These are phyloP conservation scores for Drosophila nigrodunni DNA, from an alignment of 1,140 invertebrate species.

Conservation along the genomic window DNA sequence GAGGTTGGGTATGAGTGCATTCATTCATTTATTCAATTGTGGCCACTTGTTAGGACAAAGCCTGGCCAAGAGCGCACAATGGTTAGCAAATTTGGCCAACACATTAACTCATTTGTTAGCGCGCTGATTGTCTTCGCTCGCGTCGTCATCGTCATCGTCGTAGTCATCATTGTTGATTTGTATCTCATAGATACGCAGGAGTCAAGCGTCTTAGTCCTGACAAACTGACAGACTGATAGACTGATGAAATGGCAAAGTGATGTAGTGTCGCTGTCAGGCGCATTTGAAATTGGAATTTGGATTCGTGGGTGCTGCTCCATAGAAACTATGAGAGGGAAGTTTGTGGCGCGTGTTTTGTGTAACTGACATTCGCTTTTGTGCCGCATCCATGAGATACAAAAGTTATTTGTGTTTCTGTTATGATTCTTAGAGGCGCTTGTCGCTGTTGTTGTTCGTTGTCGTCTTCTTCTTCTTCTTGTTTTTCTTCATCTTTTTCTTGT, in stretches of 20 bases:
- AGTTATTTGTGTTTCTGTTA: constrained; percentile 53
- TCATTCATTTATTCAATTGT: constrained; percentile 83
- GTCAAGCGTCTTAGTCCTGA: constrained; percentile 31
- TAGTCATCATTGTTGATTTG: constrained; percentile 64
- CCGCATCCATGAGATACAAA: constrained; percentile 54
- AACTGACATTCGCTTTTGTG: constrained; percentile 73
- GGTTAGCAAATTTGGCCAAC: constrained; percentile 60
- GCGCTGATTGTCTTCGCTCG: constrained; percentile 70
- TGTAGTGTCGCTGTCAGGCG: constrained; percentile 72
- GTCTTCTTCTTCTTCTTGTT: too few species aligned
- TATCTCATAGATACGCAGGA: constrained; percentile 43
- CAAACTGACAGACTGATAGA: not conserved
- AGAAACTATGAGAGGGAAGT: constrained; percentile 26
- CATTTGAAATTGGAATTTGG: constrained; percentile 77
- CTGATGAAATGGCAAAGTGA: not conserved
- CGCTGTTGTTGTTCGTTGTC: constrained; percentile 19
- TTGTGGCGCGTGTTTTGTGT: constrained; percentile 66
- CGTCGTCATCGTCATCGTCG: constrained; percentile 52
- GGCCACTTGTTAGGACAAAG: constrained; percentile 78
- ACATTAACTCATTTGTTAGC: constrained; percentile 79
- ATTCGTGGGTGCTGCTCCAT: constrained; percentile 27
- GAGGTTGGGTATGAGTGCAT: constrained; percentile 50
- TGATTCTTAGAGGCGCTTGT: constrained; percentile 57
- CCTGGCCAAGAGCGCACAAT: constrained; percentile 61
- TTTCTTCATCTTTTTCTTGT: too few species aligned